Conservation (phyloP, 2,888 invertebrate genomes). For the Tenthredo livida region DNA sequence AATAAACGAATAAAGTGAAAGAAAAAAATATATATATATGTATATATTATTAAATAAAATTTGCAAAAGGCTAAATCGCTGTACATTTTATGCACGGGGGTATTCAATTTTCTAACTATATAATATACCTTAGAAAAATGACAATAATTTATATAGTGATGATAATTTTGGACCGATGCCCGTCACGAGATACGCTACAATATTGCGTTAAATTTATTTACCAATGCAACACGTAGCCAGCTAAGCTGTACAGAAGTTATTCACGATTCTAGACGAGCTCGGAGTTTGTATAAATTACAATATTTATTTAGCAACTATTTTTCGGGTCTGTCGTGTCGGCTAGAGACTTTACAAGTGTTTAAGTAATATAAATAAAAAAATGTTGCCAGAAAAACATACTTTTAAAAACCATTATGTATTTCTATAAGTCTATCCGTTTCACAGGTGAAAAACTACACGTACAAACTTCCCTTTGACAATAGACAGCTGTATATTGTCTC, state of each 20-base stretch:
- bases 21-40: too few species aligned
- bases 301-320: not conserved
- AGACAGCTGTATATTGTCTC: conserved; percentile 8
- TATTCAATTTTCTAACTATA: not conserved
- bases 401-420: not conserved
- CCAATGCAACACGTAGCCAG: not conserved
- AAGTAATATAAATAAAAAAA: not conserved
- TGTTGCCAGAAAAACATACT: not conserved
- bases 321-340: not conserved
- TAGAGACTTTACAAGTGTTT: not conserved
- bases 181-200: not conserved
- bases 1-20: not conserved
- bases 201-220: conserved; percentile 17
- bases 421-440: not conserved
- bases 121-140: not conserved
- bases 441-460: not conserved
- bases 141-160: not conserved
- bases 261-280: conserved; percentile 3
- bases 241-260: not conserved
- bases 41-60: too few species aligned
- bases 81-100: not conserved
- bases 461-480: conserved; percentile 1
- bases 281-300: not conserved
- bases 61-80: not conserved
- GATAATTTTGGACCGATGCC: conserved; percentile 2